These are phyloP conservation scores for Umimayanthus kanabou DNA, from an alignment of 92 coral and sea anemone genomes.

Conservation along the genomic window DNA sequence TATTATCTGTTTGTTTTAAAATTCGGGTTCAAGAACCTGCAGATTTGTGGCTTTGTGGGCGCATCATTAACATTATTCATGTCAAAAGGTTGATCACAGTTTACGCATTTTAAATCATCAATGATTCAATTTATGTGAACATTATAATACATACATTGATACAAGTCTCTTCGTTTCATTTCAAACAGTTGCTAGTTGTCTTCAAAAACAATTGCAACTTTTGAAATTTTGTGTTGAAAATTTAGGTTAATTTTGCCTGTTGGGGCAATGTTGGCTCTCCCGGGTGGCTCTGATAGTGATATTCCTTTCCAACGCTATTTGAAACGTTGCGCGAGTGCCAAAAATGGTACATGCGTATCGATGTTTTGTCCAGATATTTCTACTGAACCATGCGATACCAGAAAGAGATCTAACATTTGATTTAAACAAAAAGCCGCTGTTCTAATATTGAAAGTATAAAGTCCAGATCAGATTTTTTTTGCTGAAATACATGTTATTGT, in stretches of 20 bases:
- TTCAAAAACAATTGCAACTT: background rate
- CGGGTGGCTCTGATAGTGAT: no score
- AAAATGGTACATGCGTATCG: no score
- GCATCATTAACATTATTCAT: background rate
- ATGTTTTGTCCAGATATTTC: no score
- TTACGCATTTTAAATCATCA: constrained; percentile 13
- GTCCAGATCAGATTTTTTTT: no score
- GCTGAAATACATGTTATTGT: no score
- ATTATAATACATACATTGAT: background rate
- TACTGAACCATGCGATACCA: no score
- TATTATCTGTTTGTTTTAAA: background rate
- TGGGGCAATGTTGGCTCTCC: background rate
- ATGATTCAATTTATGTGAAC: constrained; percentile 16
- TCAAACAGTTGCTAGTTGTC: background rate
- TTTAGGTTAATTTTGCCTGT: background rate
- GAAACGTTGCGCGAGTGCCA: no score
- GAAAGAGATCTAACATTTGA: no score
- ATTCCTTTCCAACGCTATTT: no score
- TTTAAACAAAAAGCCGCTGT: no score
- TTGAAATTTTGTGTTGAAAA: background rate
- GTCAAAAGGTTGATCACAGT: background rate
- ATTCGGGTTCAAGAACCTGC: constrained; percentile 1
- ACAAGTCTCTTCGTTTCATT: background rate
- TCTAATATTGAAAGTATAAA: no score
- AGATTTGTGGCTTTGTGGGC: constrained; percentile 20